A percentile compares a stretch with the other conserved stretches of the same genome.
phyloP scores from a whole-genome alignment of 2,113 vertebrate genomes.

The Crotalus horridus region DNA sequence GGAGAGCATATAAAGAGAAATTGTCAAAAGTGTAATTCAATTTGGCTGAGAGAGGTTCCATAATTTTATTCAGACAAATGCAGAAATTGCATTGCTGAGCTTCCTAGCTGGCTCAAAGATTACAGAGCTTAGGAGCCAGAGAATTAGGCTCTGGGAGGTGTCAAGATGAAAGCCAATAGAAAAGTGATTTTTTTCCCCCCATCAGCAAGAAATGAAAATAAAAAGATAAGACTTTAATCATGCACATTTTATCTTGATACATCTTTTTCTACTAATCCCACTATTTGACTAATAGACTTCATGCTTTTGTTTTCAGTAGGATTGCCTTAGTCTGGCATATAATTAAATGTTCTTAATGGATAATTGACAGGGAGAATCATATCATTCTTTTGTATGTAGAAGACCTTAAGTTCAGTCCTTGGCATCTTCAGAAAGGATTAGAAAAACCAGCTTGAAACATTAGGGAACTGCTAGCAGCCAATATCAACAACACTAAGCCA shows the following conservation, averaged over 20 bases:
- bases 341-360: neutral
- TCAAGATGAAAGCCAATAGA: neutral
- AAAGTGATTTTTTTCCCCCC: neutral
- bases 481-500: neutral
- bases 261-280: neutral
- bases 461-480: neutral
- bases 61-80: neutral
- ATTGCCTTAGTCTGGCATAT: neutral
- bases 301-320: neutral
- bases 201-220: neutral
- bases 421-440: neutral
- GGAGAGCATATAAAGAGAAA: neutral
- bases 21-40: neutral
- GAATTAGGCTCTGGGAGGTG: neutral
- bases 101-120: neutral
- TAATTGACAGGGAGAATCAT: neutral
- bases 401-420: neutral
- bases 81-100: neutral
- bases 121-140: neutral
- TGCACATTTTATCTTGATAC: neutral
- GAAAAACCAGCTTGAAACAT: neutral
- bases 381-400: neutral
- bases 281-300: neutral
- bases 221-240: neutral
- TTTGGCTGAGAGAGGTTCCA: neutral